Evolutionary conservation across 2,113 vertebrate species (phyloP), one percentile per base, ranked within the genome.

Genomic region (Lycocorax pyrrhopterus): DNA sequence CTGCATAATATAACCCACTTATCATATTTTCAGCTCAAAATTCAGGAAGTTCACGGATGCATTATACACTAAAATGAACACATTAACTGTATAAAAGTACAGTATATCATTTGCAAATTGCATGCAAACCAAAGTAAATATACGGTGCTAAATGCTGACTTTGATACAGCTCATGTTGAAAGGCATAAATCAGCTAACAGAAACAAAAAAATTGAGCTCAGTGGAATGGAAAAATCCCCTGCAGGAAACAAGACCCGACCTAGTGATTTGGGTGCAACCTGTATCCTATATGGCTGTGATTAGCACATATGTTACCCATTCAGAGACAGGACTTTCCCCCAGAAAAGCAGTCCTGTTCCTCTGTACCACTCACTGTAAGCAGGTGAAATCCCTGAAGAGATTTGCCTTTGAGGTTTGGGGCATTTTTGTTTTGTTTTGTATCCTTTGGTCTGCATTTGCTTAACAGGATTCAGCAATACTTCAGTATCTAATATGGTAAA

Each of bases 21-120:
- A 96, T 90, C 96, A 96, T 89, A 90, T 89, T 96, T 97, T 94
- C 84, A 88, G 81, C 88, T 83, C 87, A 84, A 90, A 96, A 96
- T 77, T 80, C 93, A 84, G 76, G 68, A 93, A 91, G 87, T 95
- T 88, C 87, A 93, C 5, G 44, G 84, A 68, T 94, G 81, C 75
- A 95, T 95, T 96, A 88, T 87, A 43, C 52, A 77, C 76, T 59
- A 66, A 49, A 93, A 91, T 75, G 91, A 96, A 95, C 56, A 88
- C 59, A 95, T 91, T 95, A 95, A 68, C 69, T 86, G 46, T 47
- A 87, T 59, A 87, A 94, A 91, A 91, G 64, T 89, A 85, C 87
- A 84, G 49, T 94, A 72, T 93, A 90, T 75, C 84, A 94, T 77
- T 84, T 67, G 58, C 84, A 96, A 92, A 96, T 51, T 66, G 43